Percentiles rank a stretch among this genome's conserved stretches.
Evolutionary conservation across 2,797 vertebrate species (phyloP).

Genomic region (Spondyliosoma cantharus): DNA sequence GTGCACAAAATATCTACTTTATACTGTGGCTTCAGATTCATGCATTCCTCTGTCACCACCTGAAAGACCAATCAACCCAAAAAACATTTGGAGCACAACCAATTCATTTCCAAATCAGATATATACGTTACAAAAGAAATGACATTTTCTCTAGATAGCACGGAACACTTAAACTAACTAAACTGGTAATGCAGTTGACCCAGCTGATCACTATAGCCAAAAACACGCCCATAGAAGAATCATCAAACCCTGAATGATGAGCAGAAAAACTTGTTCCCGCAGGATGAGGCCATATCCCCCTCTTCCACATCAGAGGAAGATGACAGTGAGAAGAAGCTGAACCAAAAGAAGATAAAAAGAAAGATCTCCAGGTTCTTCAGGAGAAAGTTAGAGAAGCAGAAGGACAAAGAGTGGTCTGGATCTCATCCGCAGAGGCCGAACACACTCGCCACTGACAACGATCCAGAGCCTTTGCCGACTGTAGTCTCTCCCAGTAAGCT

Average conservation of each 20-base stretch:
- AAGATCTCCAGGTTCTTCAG: conserved; percentile 74
- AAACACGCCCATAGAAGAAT: background rate
- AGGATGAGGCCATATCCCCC: conserved; percentile 52
- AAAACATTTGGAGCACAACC: too few species aligned
- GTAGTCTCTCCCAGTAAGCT: conserved; percentile 75
- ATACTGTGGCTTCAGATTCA: too few species aligned
- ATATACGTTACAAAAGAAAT: too few species aligned
- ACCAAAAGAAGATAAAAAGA: conserved; percentile 69
- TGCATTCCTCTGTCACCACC: too few species aligned
- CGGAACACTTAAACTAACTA: too few species aligned
- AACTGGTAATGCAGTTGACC: background rate
- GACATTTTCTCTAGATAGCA: too few species aligned
- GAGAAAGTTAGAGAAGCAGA: conserved; percentile 43
- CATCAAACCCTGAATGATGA: conserved; percentile 3
- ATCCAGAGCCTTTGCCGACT: fast-evolving
- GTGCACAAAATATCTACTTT: too few species aligned
- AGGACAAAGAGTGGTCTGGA: conserved; percentile 37
- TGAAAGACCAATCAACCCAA: too few species aligned
- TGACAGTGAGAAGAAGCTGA: conserved; percentile 58
- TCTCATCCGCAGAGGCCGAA: conserved; percentile 40
- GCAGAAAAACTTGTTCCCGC: conserved; percentile 2
- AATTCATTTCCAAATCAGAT: too few species aligned
- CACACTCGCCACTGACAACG: background rate
- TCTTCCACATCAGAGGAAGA: conserved; percentile 79
- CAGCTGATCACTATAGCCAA: background rate